Evolutionary conservation across 2,113 vertebrate genomes (phyloP).

Genomic region (Lepisosteus oculatus): DNA sequence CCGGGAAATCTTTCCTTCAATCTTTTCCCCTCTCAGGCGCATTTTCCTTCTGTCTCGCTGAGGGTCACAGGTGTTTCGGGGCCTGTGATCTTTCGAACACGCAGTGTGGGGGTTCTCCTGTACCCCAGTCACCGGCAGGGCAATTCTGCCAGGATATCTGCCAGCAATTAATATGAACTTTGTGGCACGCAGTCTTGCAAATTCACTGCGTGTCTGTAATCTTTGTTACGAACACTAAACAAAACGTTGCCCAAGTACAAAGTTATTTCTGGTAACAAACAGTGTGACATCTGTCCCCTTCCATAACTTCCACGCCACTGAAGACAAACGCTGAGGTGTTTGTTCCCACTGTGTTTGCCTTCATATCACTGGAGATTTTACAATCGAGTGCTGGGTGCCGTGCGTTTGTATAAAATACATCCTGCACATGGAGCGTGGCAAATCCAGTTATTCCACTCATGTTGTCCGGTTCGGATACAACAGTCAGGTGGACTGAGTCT

Average conservation of each 20-base stretch:
- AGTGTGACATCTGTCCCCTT: slow-evolving; percentile 49
- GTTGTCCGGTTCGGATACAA: slow-evolving; percentile 29
- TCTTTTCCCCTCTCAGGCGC: slow-evolving; percentile 12
- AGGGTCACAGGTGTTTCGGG: slow-evolving; percentile 19
- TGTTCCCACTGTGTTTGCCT: slow-evolving; percentile 34
- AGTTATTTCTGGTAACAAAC: slow-evolving; percentile 36
- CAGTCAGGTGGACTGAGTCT: slow-evolving; percentile 25
- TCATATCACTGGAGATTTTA: slow-evolving; percentile 20
- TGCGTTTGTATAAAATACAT: slow-evolving; percentile 45
- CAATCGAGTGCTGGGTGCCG: slow-evolving; percentile 43
- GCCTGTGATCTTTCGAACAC: slow-evolving; percentile 16
- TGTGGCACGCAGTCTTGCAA: slow-evolving; percentile 3
- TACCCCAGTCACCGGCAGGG: background rate
- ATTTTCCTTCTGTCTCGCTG: background rate
- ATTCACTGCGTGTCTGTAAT: background rate
- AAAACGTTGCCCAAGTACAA: slow-evolving; percentile 15
- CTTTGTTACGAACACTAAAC: slow-evolving; percentile 14
- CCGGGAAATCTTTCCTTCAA: slow-evolving; percentile 10
- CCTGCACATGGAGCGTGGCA: slow-evolving; percentile 34
- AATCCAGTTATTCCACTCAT: slow-evolving; percentile 53
- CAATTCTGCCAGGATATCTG: background rate
- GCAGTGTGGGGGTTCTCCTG: background rate
- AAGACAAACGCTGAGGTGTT: slow-evolving; percentile 31
- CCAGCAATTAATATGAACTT: slow-evolving; percentile 4
- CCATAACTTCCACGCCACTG: slow-evolving; percentile 50